Base-by-base conservation (phyloP, 2,797 vertebrate genomes). In the Apogon hyalosoma region DNA sequence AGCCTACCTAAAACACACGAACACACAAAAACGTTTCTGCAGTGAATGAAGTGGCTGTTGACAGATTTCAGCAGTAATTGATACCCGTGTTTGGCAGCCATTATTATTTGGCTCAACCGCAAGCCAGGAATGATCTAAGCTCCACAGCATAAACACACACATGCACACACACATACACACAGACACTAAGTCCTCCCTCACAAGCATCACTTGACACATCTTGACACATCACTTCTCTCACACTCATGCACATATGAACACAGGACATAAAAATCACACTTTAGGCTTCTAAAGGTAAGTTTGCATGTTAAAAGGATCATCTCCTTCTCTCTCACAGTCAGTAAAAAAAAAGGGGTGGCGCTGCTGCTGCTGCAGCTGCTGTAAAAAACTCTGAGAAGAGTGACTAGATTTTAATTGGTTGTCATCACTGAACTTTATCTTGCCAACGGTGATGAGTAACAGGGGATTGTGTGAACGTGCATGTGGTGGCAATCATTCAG, bases 61-160 rank as follows among this genome's bases (percentile, higher is more conserved):
- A 91, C 88, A 86, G 78, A 86, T 87, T 82, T 83, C 72, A 66
- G 63, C 70, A 16, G 83, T 87, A 91, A 90, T 79, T 88, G 86
- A 90, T 82, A 79, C 48, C 68, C 47, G 7, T 69, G 69, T 77
- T 85, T 83, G 75, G 81, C 74, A 82, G 83, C 73, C 86, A 87
- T 90, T 71, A 88, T 87, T 72, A 72, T 90, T 83, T 87, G 80
- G 71, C 84, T 74, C 69, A 52, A 67, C 75, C 71, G 63, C 80
- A 75, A 77, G 58, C 75, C 54, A 63, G 75, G 55, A 41, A 69
- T 46, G 77, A 88, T 83, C 82, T 75, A 64, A 84, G 50, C 71
- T 47, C 11, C 1, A 3, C 31, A 31, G 28, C 43, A 9, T 41
- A 41, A 15, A 43, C 46, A 63, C 69, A 65, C 21, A 45, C 28